phyloP scores from a whole-genome alignment of 2,113 vertebrate genomes.

The Pseudorectes ferrugineus region DNA sequence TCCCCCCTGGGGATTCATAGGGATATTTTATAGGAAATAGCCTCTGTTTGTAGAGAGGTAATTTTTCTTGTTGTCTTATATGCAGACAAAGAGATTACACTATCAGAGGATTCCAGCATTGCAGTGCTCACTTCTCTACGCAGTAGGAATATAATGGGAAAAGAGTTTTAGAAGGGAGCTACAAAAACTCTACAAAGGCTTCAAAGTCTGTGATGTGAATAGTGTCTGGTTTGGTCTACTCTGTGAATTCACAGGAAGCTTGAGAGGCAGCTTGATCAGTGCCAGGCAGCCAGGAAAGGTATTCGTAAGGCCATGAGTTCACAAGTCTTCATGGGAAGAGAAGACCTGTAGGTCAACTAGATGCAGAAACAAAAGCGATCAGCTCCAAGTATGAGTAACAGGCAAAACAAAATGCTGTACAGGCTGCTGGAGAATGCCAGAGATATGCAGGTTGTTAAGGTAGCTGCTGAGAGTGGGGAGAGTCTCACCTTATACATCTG shows the following conservation, averaged over 20 bases:
- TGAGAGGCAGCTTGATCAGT: neutral
- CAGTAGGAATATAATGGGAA: neutral
- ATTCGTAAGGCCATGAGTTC: neutral
- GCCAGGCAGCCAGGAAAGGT: neutral
- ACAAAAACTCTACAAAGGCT: neutral
- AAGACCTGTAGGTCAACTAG: neutral
- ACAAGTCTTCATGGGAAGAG: neutral
- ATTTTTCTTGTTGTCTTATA: neutral
- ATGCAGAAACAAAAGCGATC: neutral
- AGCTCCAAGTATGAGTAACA: neutral
- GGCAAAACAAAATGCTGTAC: neutral
- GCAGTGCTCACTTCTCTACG: neutral
- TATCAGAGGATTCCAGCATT: neutral
- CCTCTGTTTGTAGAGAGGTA: neutral
- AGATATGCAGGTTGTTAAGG: neutral
- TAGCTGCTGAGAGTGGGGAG: neutral
- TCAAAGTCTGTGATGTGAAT: neutral
- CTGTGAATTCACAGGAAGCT: neutral
- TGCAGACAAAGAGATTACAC: neutral
- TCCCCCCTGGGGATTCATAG: neutral
- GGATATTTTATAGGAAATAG: neutral
- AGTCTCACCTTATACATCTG: neutral
- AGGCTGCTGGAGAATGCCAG: neutral
- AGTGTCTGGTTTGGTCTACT: neutral
- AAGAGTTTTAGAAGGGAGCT: neutral